Evolutionary conservation across 2,113 vertebrate species (phyloP), one percentile per base, ranked within the genome.

Genomic region (Natator depressus): DNA sequence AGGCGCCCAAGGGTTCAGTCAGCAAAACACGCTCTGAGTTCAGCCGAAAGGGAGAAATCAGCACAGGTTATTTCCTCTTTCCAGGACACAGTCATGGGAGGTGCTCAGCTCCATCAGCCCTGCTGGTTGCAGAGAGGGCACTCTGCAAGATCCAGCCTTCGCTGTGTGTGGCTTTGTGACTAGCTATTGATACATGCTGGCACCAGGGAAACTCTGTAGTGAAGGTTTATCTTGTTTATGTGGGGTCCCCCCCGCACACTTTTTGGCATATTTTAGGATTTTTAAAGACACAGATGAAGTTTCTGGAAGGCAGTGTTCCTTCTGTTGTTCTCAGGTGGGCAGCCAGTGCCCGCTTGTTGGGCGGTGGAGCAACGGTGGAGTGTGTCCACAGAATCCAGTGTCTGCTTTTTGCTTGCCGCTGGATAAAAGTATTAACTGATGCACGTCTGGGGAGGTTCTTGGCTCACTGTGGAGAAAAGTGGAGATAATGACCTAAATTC

Each of bases 1-100:
- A 29, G 84, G 3, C 1, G 1, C 4, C 46, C 8, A 6, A 14
- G 0, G 59, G 65, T 54, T 87, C 79, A 2, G 10, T 0, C 3
- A 2, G 50, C 50, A 5, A 50, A 6, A 14, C 81, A 1, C 2
- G 55, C 27, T 12, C 55, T 50, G 31, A 0, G 0, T 22, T 82
- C 54, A 53, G 29, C 55, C 55, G 50, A 14, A 50, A 0, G 25
- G 12, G 51, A 6, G 89, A 84, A 2, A 69, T 25, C 35, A 72
- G 4, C n/a, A 10, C n/a, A 38, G n/a, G 17, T 69, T n/a, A n/a
- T 38, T 72, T 38, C 17, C 65, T 50, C 24, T 49, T 35, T 79
- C 13, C 13, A 19, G 47, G 20, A 35, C 6, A 0, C 6, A 0
- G 4, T 3, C 47, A 80, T 81, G 8, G 35, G 29, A 13, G 72